Conservation (phyloP, 2,113 vertebrate species). For the Cyprinus carpio region DNA sequence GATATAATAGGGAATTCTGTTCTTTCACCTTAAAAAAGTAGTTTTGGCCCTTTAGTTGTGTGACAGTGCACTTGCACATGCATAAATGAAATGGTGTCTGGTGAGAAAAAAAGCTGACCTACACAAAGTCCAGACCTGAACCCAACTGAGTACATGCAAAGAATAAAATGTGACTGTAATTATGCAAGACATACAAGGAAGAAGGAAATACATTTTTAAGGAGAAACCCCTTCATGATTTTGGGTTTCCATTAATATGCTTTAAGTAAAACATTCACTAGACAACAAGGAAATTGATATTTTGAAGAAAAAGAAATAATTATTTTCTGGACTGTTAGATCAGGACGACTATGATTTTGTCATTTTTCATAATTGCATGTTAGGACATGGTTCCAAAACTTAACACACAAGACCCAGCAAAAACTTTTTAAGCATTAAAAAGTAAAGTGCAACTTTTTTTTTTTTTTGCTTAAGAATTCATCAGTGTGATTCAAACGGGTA, state of each 20-base stretch:
- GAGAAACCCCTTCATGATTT: not conserved
- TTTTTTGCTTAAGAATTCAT: not conserved
- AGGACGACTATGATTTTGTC: not conserved
- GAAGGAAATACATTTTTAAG: not conserved
- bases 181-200: slow-evolving; percentile 15
- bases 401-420: not conserved
- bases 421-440: not conserved
- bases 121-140: not conserved
- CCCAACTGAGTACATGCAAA: not conserved
- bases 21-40: not conserved
- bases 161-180: not conserved
- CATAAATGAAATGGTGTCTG: not conserved
- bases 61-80: not conserved
- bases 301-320: not conserved
- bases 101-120: not conserved
- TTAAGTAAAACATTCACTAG: not conserved
- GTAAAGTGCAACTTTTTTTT: too few relatives aligned
- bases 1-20: not conserved
- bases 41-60: not conserved
- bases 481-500: not conserved
- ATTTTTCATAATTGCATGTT: not conserved
- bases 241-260: not conserved
- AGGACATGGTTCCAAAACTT: not conserved
- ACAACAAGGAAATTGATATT: not conserved
- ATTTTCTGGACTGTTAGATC: not conserved